phyloP scores from a whole-genome alignment of 2,113 vertebrate species.

The Urocitellus parryii region DNA sequence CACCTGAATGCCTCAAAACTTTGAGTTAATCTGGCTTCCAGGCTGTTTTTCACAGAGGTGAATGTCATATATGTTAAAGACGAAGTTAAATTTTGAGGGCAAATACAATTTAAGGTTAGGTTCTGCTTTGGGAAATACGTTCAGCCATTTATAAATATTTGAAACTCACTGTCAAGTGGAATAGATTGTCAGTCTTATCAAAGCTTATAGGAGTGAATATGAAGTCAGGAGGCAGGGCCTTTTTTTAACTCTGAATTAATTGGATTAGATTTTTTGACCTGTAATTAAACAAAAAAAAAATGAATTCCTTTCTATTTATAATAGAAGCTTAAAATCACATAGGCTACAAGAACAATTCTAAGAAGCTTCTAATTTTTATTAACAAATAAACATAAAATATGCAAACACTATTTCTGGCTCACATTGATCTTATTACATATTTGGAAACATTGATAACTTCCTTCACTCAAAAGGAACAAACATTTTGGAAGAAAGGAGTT shows the following conservation, averaged over 20 bases:
- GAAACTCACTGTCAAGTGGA: constrained; percentile 42
- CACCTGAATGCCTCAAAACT: background rate
- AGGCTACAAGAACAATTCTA: constrained; percentile 72
- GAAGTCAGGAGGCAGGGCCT: background rate
- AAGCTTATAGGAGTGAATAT: background rate
- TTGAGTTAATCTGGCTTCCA: background rate
- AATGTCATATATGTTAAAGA: background rate
- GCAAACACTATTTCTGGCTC: constrained; percentile 65
- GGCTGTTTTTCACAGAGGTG: background rate
- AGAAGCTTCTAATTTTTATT: constrained; percentile 75
- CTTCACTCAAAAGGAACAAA: constrained; percentile 1
- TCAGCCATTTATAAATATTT: background rate
- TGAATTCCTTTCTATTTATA: constrained; percentile 72
- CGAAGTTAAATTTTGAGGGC: background rate
- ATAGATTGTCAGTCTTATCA: background rate
- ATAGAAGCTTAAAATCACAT: constrained; percentile 75
- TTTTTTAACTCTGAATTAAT: constrained; percentile 67
- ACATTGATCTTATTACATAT: constrained; percentile 3
- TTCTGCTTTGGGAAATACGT: background rate
- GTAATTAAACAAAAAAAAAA: constrained; percentile 81
- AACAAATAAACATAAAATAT: constrained; percentile 75
- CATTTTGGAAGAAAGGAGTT: background rate
- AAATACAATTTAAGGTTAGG: background rate
- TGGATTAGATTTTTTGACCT: constrained; percentile 75
- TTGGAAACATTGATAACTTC: background rate